These are phyloP conservation scores for Polypedilum pembai DNA, from an alignment of 1,140 invertebrate species.

Conservation along the genomic window DNA sequence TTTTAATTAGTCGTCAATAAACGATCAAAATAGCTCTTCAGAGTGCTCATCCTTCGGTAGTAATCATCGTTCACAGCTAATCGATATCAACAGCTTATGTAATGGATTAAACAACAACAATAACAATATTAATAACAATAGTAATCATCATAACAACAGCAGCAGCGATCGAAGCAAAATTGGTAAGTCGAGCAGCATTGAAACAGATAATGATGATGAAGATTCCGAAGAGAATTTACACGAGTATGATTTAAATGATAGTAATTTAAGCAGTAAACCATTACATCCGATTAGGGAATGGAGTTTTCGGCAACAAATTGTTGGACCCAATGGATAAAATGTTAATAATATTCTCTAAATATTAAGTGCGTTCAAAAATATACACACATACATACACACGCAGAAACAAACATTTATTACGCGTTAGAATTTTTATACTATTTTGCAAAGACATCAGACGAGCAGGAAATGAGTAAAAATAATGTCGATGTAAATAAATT, in stretches of 20 bases:
- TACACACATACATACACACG: too few species aligned
- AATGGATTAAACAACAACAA: constrained; percentile 21
- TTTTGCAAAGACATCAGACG: too few species aligned
- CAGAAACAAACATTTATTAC: too few species aligned
- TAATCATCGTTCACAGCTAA: not conserved
- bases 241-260: constrained; percentile 26
- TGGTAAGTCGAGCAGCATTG: constrained; percentile 13
- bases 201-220: constrained; percentile 24
- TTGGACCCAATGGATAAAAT: constrained; percentile 9
- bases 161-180: constrained; percentile 16
- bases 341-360: not conserved
- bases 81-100: constrained; percentile 4
- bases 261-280: constrained; percentile 22
- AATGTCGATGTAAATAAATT: too few species aligned
- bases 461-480: too few species aligned
- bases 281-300: constrained; percentile 15
- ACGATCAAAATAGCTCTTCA: constrained; percentile 27
- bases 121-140: constrained; percentile 2
- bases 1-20: not conserved
- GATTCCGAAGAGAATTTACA: constrained; percentile 19
- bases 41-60: not conserved
- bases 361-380: too few species aligned
- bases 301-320: not conserved
- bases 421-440: too few species aligned
- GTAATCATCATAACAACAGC: constrained; percentile 13